These are phyloP conservation scores for Cervus canadensis DNA, from an alignment of 2,113 vertebrate species.

Conservation along the genomic window DNA sequence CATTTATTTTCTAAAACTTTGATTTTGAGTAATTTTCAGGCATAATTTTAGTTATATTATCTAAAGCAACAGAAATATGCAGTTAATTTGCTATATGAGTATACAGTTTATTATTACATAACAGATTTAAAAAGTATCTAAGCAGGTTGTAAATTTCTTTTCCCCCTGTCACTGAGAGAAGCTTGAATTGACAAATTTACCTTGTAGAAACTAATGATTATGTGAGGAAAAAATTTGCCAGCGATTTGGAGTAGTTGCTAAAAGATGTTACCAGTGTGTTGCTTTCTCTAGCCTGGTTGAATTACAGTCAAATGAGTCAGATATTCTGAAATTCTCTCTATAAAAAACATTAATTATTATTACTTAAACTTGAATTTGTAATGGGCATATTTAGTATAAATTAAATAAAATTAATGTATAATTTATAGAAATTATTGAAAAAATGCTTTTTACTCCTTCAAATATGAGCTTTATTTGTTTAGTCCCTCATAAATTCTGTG, in stretches of 20 bases:
- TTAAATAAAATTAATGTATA: not conserved
- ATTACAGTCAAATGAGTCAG: not conserved
- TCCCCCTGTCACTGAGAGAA: not conserved
- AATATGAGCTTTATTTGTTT: not conserved
- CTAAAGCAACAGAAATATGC: not conserved
- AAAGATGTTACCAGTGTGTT: not conserved
- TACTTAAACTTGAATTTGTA: not conserved
- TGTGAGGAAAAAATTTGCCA: not conserved
- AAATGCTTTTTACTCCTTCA: not conserved
- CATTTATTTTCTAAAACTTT: not conserved
- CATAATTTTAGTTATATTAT: not conserved
- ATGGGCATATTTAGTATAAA: not conserved
- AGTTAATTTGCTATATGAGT: not conserved
- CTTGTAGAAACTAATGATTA: not conserved
- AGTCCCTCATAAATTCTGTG: not conserved
- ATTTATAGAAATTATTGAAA: not conserved
- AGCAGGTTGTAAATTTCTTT: not conserved
- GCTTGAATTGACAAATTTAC: not conserved
- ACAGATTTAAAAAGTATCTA: not conserved
- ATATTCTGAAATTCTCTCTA: not conserved
- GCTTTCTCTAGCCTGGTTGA: not conserved
- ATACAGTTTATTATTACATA: not conserved
- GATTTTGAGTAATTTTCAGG: not conserved
- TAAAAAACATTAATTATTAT: not conserved
- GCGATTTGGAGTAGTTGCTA: not conserved